A percentile compares a stretch with the other conserved stretches of the same genome.
Conservation (phyloP, 2,113 vertebrate genomes). For the Nematolebias whitei region DNA sequence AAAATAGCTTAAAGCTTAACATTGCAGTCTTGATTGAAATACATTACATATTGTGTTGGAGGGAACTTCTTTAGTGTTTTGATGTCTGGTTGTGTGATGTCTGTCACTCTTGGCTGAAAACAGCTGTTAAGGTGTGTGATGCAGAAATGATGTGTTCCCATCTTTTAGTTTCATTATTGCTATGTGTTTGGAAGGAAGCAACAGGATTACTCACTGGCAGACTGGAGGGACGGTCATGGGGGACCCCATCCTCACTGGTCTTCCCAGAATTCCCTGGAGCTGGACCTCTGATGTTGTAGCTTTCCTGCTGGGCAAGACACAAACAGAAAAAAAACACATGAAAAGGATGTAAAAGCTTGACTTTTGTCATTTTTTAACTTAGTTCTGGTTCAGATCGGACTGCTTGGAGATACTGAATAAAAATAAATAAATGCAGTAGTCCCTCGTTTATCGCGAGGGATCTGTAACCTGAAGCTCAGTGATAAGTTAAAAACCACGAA, state of each 20-base stretch:
- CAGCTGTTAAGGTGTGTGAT: background rate
- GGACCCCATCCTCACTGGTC: conserved; percentile 89
- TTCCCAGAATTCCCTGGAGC: conserved; percentile 88
- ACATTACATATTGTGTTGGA: background rate
- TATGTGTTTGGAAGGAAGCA: background rate
- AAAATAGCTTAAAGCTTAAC: conserved; percentile 18
- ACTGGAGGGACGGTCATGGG: conserved; percentile 94
- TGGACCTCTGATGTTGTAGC: conserved; percentile 86
- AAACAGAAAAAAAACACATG: background rate
- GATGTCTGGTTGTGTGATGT: background rate
- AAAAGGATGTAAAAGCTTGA: background rate
- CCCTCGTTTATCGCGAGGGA: no score
- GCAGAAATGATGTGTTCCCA: no score
- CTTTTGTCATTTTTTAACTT: background rate
- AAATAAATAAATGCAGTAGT: no score
- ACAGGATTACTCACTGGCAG: conserved; percentile 89
- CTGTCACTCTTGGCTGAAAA: background rate
- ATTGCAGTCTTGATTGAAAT: background rate
- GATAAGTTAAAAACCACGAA: no score
- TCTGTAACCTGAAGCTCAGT: no score
- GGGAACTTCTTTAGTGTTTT: background rate
- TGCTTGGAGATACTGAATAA: background rate
- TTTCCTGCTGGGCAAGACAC: conserved; percentile 84
- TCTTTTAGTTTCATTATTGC: background rate
- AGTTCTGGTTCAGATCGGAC: no score